A percentile compares a stretch with the other conserved stretches of the same genome.
Evolutionary conservation across 2,113 vertebrate genomes (phyloP).

Genomic region (cattle (Bos taurus)): DNA sequence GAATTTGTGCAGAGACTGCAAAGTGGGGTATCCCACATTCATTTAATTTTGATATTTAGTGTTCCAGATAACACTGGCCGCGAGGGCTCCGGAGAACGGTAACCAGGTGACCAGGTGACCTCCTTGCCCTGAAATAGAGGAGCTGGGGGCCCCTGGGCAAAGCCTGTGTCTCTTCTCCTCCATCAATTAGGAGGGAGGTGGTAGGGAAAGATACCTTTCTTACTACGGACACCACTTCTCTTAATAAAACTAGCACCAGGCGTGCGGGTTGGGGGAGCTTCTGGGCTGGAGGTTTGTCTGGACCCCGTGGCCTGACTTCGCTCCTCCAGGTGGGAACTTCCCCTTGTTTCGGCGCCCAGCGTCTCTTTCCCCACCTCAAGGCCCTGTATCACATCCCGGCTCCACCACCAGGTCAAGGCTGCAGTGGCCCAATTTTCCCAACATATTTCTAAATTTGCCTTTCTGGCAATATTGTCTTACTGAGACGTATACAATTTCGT

Average conservation of each 20-base stretch:
- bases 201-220: background rate
- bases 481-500: background rate
- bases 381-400: rapidly evolving
- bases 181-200: background rate
- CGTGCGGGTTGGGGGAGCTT: too few species aligned
- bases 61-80: rapidly evolving
- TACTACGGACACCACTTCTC: background rate
- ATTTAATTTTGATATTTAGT: background rate
- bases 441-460: background rate
- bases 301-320: background rate
- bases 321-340: background rate
- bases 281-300: too few species aligned
- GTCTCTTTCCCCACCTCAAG: background rate
- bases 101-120: background rate
- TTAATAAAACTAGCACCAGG: background rate
- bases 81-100: rapidly evolving
- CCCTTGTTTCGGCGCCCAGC: rapidly evolving
- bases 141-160: too few species aligned
- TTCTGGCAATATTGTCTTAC: background rate
- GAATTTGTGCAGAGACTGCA: rapidly evolving
- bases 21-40: rapidly evolving
- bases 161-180: background rate
- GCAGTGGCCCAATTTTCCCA: background rate
- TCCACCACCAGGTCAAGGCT: background rate
- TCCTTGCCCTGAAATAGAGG: rapidly evolving